Evolutionary conservation across 2,113 vertebrate species (phyloP).

Genomic region (Prinia subflava): DNA sequence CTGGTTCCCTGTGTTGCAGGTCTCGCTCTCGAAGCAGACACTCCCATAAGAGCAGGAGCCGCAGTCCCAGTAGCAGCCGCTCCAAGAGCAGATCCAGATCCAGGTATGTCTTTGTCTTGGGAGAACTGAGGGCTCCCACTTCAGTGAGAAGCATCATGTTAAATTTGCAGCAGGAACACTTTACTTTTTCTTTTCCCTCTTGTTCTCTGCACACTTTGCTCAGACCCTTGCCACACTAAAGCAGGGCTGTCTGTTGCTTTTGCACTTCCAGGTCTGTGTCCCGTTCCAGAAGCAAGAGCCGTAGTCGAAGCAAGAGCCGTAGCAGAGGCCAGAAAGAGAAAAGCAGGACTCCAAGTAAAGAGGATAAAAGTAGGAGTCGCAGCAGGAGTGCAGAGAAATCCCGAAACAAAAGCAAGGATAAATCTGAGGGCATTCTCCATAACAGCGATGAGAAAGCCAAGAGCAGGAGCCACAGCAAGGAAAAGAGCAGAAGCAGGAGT

Average conservation of each 20-base stretch:
- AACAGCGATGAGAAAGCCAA: slow-evolving; percentile 67
- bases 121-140: background rate
- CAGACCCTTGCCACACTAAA: background rate
- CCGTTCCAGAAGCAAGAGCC: slow-evolving; percentile 82
- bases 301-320: slow-evolving; percentile 77
- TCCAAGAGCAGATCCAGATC: slow-evolving; percentile 83
- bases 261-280: slow-evolving; percentile 80
- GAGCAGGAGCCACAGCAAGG: slow-evolving; percentile 73
- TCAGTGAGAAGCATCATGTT: background rate
- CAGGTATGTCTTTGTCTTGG: slow-evolving; percentile 73
- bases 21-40: slow-evolving; percentile 93
- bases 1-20: slow-evolving; percentile 60
- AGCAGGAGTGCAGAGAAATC: slow-evolving; percentile 72
- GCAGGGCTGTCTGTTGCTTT: background rate
- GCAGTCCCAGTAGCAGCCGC: slow-evolving; percentile 86
- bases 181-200: background rate
- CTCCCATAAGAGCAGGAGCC: slow-evolving; percentile 91
- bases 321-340: slow-evolving; percentile 79
- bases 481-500: slow-evolving; percentile 72
- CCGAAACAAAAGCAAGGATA: slow-evolving; percentile 73
- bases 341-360: slow-evolving; percentile 81
- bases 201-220: fast-evolving
- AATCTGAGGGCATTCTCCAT: slow-evolving; percentile 62
- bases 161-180: background rate
- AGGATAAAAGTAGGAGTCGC: slow-evolving; percentile 76